Percentiles rank a stretch among this genome's conserved stretches.
phyloP scores from a whole-genome alignment of 2,113 vertebrate genomes.

The Axis porcinus region DNA sequence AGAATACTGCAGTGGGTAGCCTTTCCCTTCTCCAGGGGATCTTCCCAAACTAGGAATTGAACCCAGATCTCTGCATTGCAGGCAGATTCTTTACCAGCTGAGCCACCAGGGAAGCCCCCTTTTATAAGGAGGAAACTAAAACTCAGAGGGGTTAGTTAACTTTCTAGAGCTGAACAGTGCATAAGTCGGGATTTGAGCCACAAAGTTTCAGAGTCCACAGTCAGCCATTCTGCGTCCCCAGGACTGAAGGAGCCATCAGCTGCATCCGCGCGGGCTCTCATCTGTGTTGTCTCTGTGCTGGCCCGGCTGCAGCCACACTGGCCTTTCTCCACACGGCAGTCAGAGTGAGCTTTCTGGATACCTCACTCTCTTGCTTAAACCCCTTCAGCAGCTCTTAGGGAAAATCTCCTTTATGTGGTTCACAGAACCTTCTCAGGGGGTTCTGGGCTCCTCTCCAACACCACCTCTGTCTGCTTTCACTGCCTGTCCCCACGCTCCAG shows the following conservation, averaged over 20 bases:
- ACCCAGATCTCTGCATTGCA: neutral
- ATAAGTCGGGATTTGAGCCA: neutral
- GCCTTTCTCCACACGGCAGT: neutral
- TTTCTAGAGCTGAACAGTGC: neutral
- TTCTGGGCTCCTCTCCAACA: neutral
- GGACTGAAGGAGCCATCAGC: rapidly evolving
- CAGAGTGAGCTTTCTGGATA: neutral
- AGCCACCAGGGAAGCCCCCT: neutral
- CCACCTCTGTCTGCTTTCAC: neutral
- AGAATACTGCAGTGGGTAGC: neutral
- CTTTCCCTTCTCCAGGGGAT: neutral
- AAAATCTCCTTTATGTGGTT: rapidly evolving
- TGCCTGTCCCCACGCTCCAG: too few relatives aligned
- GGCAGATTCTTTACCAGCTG: neutral
- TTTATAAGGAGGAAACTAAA: neutral
- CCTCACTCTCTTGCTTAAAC: neutral
- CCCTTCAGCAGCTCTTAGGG: neutral
- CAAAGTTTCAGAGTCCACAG: neutral
- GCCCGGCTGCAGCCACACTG: rapidly evolving
- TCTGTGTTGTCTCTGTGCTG: rapidly evolving
- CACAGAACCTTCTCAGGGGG: rapidly evolving
- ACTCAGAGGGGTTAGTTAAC: neutral
- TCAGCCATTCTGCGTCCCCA: neutral
- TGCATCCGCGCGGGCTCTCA: rapidly evolving
- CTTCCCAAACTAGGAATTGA: neutral